Evolutionary conservation across 2,113 vertebrate species (phyloP).

Genomic region (Pedetes capensis): DNA sequence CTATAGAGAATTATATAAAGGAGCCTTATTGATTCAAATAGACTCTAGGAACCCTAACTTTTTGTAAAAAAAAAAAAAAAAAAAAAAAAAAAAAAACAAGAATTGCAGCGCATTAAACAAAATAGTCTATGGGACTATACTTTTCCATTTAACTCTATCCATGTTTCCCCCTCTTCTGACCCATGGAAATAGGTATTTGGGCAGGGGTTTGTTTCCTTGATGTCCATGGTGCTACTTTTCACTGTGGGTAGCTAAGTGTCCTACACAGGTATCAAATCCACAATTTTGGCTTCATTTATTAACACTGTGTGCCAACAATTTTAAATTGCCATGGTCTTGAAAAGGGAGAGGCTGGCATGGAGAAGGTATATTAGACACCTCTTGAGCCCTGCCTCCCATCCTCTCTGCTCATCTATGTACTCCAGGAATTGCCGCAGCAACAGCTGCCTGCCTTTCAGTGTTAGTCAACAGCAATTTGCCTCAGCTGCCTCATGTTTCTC

Average conservation of each 20-base stretch:
- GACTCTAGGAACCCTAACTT: not conserved
- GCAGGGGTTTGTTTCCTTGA: not conserved
- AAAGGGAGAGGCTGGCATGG: no score
- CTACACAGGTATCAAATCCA: not conserved
- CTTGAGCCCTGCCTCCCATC: not conserved
- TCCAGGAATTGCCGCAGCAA: not conserved
- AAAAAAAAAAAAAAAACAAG: not conserved
- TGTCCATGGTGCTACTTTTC: not conserved
- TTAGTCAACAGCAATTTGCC: not conserved
- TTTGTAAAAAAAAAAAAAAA: not conserved
- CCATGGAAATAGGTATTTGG: not conserved
- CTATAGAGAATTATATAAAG: not conserved
- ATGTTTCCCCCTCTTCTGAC: not conserved
- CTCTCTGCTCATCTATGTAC: not conserved
- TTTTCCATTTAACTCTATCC: not conserved
- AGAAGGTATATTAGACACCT: not conserved
- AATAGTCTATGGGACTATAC: not conserved
- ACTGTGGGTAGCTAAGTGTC: not conserved
- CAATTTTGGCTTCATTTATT: not conserved
- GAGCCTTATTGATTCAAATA: not conserved
- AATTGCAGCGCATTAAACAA: not conserved
- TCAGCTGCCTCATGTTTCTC: not conserved
- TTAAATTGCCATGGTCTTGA: not conserved
- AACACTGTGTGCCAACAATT: not conserved
- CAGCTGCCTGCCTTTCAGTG: not conserved